Evolutionary conservation across 2,113 vertebrate species (phyloP).

Genomic region (Engraulis encrasicolus): DNA sequence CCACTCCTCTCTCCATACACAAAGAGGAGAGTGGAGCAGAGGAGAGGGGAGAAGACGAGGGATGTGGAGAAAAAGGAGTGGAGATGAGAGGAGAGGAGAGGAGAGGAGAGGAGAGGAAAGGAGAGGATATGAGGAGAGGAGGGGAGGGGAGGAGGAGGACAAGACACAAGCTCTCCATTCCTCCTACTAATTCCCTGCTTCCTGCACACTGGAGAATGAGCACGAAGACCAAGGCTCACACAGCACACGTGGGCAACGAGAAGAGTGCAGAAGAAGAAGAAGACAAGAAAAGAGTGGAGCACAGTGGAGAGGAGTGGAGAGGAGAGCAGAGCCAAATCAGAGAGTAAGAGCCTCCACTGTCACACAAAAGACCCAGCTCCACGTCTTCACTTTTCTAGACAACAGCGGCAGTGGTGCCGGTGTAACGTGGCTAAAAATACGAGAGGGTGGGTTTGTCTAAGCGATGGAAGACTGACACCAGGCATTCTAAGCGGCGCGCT

Average conservation of each 20-base stretch:
- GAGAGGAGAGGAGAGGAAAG: conserved; percentile 50
- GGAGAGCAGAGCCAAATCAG: conserved; percentile 57
- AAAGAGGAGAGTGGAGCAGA: conserved; percentile 58
- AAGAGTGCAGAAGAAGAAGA: not conserved
- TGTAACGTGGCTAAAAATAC: conserved; percentile 51
- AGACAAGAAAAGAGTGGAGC: too few species aligned
- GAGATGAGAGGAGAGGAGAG: conserved; percentile 46
- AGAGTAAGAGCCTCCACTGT: conserved; percentile 58
- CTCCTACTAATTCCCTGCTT: conserved; percentile 80
- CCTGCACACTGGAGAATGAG: conserved; percentile 67
- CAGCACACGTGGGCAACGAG: conserved; percentile 70
- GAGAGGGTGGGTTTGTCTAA: conserved; percentile 48
- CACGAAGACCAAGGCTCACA: conserved; percentile 63
- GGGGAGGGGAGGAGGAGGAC: conserved; percentile 50
- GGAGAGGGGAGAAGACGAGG: conserved; percentile 17
- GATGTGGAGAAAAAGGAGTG: conserved; percentile 35
- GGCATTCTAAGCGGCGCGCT: conserved; percentile 63
- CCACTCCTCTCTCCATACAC: conserved; percentile 56
- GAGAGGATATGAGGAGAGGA: conserved; percentile 45
- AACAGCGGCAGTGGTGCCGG: conserved; percentile 60
- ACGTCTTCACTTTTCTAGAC: conserved; percentile 58
- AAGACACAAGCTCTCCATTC: conserved; percentile 70
- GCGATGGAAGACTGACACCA: conserved; percentile 65
- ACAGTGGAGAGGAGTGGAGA: not conserved
- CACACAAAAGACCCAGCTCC: conserved; percentile 73